phyloP scores from a whole-genome alignment of 2,113 vertebrate species.

The Chaetops frenatus region DNA sequence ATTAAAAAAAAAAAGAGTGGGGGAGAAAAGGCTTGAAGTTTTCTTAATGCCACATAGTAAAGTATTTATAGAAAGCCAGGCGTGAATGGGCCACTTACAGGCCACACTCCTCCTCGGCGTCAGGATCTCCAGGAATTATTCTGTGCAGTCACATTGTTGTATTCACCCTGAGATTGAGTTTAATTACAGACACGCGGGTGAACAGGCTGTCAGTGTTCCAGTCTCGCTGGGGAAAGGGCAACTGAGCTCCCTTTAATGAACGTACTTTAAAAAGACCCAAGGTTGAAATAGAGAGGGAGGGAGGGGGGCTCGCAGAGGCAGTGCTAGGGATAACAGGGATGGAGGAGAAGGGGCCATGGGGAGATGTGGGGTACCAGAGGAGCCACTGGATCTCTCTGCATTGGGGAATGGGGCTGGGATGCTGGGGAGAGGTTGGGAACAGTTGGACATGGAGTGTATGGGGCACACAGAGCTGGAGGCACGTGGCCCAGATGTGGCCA shows the following conservation, averaged over 20 bases:
- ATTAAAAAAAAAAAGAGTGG: background rate
- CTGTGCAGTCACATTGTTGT: slow-evolving; percentile 69
- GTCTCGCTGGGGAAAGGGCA: slow-evolving; percentile 38
- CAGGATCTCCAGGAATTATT: slow-evolving; percentile 70
- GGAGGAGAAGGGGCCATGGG: background rate
- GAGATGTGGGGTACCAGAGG: background rate
- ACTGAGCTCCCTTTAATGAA: slow-evolving; percentile 56
- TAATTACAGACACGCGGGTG: slow-evolving; percentile 43
- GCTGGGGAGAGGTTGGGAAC: background rate
- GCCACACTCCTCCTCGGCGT: slow-evolving; percentile 65
- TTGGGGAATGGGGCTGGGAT: background rate
- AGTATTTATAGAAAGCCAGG: slow-evolving; percentile 80
- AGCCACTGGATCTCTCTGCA: background rate
- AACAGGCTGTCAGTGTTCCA: slow-evolving; percentile 68
- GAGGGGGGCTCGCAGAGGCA: background rate
- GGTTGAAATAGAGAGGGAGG: background rate
- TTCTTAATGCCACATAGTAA: slow-evolving; percentile 81
- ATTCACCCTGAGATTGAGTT: slow-evolving; percentile 62
- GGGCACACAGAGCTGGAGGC: background rate
- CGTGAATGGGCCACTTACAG: slow-evolving; percentile 63
- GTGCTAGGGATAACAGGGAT: accelerated
- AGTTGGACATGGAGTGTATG: accelerated
- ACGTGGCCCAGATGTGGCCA: background rate
- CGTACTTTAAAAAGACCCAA: slow-evolving; percentile 7
- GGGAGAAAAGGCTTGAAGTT: slow-evolving; percentile 67